Evolutionary conservation across 2,888 invertebrate species (phyloP).

Genomic region (Yponomeuta cagnagella): DNA sequence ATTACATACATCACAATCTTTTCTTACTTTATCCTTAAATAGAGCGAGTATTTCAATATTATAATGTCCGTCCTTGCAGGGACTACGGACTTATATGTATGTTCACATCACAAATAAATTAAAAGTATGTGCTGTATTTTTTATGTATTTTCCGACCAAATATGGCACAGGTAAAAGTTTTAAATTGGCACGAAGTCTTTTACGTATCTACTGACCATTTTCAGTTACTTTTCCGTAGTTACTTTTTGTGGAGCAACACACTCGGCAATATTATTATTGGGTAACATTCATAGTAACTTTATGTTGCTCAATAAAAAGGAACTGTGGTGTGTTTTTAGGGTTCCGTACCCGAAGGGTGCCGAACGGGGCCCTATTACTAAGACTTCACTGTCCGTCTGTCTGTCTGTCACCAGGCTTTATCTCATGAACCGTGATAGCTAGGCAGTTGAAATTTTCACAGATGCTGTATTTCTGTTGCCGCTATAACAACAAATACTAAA

Average conservation of each 20-base stretch:
- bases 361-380: no score
- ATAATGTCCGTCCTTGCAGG: background rate
- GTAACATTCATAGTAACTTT: no score
- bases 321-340: no score
- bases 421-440: no score
- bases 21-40: constrained; percentile 27
- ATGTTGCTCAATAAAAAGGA: no score
- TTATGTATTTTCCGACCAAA: background rate
- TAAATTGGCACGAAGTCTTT: background rate
- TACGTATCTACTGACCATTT: background rate
- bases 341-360: no score
- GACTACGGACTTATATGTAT: background rate
- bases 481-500: no score
- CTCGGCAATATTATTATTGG: no score
- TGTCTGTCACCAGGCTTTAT: no score
- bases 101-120: background rate
- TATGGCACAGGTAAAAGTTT: background rate
- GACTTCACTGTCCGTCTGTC: no score
- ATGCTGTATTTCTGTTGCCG: no score
- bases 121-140: background rate
- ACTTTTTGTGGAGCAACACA: background rate
- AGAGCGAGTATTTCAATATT: constrained; percentile 43
- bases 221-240: background rate
- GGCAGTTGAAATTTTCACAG: no score
- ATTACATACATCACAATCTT: constrained; percentile 15